Evolutionary conservation across 1,140 invertebrate species (phyloP).

Genomic region (Colletes latitarsis): DNA sequence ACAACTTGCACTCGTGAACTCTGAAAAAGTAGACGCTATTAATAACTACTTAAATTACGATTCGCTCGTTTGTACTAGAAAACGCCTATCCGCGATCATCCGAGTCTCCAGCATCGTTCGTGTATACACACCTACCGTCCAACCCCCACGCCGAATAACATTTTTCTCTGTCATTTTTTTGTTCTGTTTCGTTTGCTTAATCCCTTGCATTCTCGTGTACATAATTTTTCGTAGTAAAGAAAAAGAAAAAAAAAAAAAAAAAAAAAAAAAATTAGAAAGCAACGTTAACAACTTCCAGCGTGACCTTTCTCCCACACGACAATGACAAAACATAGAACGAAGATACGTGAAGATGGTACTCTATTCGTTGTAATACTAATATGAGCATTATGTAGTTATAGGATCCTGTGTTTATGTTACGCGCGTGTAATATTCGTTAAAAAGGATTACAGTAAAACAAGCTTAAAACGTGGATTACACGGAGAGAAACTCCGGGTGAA

Average conservation of each 20-base stretch:
- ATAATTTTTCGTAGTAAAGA: conserved; percentile 32
- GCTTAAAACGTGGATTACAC: conserved; percentile 68
- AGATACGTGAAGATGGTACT: conserved; percentile 70
- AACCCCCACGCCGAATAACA: neutral
- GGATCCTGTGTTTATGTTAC: conserved; percentile 72
- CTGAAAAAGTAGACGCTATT: conserved; percentile 46
- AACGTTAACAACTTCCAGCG: conserved; percentile 43
- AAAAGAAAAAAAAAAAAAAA: conserved; percentile 4
- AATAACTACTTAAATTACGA: conserved; percentile 56
- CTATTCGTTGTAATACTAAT: conserved; percentile 80
- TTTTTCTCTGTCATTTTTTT: neutral
- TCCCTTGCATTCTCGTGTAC: conserved; percentile 37
- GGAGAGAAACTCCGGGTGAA: conserved; percentile 52
- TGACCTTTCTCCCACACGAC: conserved; percentile 24
- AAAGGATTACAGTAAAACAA: conserved; percentile 75
- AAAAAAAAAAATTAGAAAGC: conserved; percentile 29
- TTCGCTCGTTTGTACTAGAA: conserved; percentile 61
- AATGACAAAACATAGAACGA: conserved; percentile 54
- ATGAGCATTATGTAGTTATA: conserved; percentile 79
- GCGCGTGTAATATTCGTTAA: conserved; percentile 72
- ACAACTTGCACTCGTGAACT: conserved; percentile 41
- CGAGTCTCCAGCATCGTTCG: conserved; percentile 8
- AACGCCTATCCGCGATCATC: conserved; percentile 37
- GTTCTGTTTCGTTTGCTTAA: conserved; percentile 36
- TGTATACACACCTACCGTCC: neutral